Evolutionary conservation across 2,888 invertebrate genomes (phyloP).

Genomic region (Autographa pulchrina): DNA sequence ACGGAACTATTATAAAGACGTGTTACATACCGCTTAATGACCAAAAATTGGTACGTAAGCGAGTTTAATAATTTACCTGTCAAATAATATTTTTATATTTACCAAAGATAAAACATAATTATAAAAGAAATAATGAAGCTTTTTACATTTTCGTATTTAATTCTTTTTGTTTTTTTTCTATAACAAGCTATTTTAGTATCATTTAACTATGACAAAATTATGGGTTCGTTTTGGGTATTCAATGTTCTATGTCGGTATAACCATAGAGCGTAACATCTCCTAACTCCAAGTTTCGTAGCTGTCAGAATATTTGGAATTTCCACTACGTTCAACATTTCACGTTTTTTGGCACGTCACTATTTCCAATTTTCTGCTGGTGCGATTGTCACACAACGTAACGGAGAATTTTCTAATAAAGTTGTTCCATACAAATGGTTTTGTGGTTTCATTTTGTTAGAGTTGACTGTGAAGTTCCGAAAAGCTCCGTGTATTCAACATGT

Average conservation of each 20-base stretch:
- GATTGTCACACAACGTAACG: conserved; percentile 55
- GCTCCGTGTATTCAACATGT: conserved; percentile 36
- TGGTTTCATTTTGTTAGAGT: conserved; percentile 50
- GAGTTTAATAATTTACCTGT: too few species aligned
- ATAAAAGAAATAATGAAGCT: too few species aligned
- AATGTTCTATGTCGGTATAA: neutral
- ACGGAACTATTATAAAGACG: too few species aligned
- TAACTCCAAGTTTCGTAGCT: conserved; percentile 6
- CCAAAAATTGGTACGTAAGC: too few species aligned
- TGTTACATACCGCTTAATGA: too few species aligned
- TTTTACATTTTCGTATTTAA: too few species aligned
- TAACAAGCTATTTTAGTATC: neutral
- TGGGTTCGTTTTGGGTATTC: neutral
- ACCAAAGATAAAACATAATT: too few species aligned
- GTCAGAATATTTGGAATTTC: conserved; percentile 29
- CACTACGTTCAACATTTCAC: conserved; percentile 29
- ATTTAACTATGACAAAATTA: neutral
- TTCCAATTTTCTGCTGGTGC: conserved; percentile 67
- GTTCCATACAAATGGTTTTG: conserved; percentile 56
- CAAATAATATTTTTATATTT: too few species aligned
- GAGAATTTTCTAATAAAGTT: conserved; percentile 64
- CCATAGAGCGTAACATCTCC: neutral
- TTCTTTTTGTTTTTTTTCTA: too few species aligned
- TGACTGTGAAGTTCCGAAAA: conserved; percentile 35
- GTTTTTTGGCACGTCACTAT: conserved; percentile 66